Conservation (phyloP, 92 coral and sea anemone species). For the Phenganax subtilis region DNA sequence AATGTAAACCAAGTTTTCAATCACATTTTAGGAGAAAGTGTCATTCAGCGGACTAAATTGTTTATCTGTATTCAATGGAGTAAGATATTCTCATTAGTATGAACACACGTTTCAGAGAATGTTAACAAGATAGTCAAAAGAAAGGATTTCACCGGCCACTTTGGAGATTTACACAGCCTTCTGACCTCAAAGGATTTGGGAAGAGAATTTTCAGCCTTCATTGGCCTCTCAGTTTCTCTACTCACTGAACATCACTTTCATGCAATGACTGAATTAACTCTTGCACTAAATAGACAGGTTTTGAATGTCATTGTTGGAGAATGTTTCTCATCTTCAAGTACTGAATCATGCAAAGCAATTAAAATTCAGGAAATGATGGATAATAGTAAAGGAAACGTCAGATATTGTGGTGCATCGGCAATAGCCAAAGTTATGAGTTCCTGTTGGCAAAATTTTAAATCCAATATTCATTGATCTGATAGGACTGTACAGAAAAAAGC, state of each 20-base stretch:
- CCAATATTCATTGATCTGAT: conserved; percentile 17
- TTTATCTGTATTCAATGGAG: conserved; percentile 35
- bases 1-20: conserved; percentile 10
- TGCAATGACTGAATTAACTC: background rate
- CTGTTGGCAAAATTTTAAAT: conserved; percentile 4
- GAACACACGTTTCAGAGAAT: conserved; percentile 30
- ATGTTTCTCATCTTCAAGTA: background rate
- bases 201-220: conserved; percentile 34
- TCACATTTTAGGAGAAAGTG: background rate
- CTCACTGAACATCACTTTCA: background rate
- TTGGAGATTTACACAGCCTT: conserved; percentile 34
- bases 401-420: conserved; percentile 52
- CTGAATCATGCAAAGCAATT: background rate
- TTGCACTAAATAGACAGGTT: background rate
- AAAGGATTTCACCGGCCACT: conserved; percentile 49
- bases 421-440: conserved; percentile 41
- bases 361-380: conserved; percentile 14
- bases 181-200: conserved; percentile 14
- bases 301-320: conserved; percentile 9
- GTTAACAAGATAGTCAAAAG: conserved; percentile 36
- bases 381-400: conserved; percentile 39
- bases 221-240: background rate
- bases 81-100: conserved; percentile 25
- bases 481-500: conserved; percentile 1
- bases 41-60: conserved; percentile 9